Conservation (phyloP, 2,797 vertebrate genomes). For the Takifugu rubripes region DNA sequence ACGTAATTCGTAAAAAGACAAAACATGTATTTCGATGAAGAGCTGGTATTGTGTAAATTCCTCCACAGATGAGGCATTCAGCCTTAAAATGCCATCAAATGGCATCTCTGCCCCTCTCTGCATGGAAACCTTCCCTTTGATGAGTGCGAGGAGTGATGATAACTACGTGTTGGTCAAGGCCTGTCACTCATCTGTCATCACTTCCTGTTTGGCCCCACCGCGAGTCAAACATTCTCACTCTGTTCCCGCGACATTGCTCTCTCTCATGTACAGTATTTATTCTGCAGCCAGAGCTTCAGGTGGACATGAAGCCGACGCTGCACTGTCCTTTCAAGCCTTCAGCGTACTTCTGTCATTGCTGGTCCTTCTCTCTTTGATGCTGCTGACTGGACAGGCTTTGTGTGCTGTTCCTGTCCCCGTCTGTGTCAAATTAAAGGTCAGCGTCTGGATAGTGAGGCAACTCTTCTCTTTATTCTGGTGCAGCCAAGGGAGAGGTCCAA, state of each 20-base stretch:
- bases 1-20: no score
- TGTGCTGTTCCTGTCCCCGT: conserved; percentile 43
- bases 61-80: no score
- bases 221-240: conserved; percentile 5
- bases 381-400: conserved; percentile 26
- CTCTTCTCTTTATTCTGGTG: conserved; percentile 61
- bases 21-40: no score
- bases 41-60: no score
- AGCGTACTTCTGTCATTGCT: no score
- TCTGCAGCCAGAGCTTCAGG: conserved; percentile 28
- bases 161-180: no score
- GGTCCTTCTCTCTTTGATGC: conserved; percentile 56
- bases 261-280: conserved; percentile 27
- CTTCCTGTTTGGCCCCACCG: conserved; percentile 27
- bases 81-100: no score
- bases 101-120: no score
- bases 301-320: neutral
- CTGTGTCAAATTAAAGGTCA: conserved; percentile 73
- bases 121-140: no score
- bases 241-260: neutral
- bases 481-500: conserved; percentile 62
- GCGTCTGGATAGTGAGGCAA: conserved; percentile 65
- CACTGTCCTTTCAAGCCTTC: no score
- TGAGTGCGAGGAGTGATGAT: no score
- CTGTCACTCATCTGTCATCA: neutral